Percentiles rank a stretch among this genome's conserved stretches.
These are phyloP conservation scores for Diorhabda sublineata DNA, from an alignment of 1,140 invertebrate genomes.

Conservation along the genomic window DNA sequence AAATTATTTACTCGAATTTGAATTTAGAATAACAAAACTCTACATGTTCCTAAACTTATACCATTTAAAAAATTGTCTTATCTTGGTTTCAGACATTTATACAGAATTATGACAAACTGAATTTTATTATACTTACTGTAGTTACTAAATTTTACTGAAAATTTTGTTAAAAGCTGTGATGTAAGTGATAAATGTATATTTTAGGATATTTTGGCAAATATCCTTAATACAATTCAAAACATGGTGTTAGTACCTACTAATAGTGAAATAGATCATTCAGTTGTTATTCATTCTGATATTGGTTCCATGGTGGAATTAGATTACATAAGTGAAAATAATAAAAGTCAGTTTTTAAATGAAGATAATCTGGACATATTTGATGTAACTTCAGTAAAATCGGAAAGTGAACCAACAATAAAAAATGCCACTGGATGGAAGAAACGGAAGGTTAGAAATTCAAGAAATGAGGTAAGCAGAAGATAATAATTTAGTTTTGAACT, in stretches of 20 bases:
- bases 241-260: neutral
- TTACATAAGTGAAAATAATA: constrained; percentile 9
- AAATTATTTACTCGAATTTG: too few species aligned
- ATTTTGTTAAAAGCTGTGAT: neutral
- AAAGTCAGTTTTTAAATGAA: constrained; percentile 9
- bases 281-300: neutral
- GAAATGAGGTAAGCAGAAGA: constrained; percentile 12
- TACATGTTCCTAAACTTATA: too few species aligned
- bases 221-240: neutral
- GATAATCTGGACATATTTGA: constrained; percentile 4
- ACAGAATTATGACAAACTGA: too few species aligned
- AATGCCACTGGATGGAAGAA: constrained; percentile 1
- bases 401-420: constrained; percentile 4
- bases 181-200: neutral
- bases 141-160: too few species aligned
- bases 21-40: too few species aligned
- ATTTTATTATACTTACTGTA: too few species aligned
- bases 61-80: too few species aligned
- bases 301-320: constrained; percentile 4
- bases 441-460: constrained; percentile 11
- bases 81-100: too few species aligned
- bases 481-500: constrained; percentile 2
- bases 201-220: constrained; percentile 6
- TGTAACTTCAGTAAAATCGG: constrained; percentile 9
- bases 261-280: neutral